A percentile compares a stretch with the other conserved stretches of the same genome.
These are phyloP conservation scores for Oscheius sp. DNA, from an alignment of 2,888 invertebrate genomes.

Conservation along the genomic window DNA sequence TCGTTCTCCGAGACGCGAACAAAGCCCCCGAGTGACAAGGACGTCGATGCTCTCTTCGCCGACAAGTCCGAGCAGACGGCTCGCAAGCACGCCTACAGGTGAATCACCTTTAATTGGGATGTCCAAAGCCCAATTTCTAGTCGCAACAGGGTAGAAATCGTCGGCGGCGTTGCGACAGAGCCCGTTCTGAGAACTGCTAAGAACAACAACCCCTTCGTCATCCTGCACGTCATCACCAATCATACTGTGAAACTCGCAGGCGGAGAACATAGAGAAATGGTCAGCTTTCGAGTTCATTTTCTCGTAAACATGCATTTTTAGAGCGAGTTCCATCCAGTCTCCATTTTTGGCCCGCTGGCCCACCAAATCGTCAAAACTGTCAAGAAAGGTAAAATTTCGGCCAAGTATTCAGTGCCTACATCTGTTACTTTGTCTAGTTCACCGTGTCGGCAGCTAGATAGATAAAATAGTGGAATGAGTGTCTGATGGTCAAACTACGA, in stretches of 20 bases:
- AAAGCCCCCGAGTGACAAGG: conserved; percentile 46
- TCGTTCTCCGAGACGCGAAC: conserved; percentile 39
- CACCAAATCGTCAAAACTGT: conserved; percentile 46
- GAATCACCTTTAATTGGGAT: background rate
- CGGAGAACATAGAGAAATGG: conserved; percentile 40
- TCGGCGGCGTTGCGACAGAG: conserved; percentile 64
- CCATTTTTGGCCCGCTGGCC: conserved; percentile 58
- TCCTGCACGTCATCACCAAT: conserved; percentile 67
- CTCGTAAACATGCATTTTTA: conserved; percentile 30
- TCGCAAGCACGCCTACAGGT: conserved; percentile 46
- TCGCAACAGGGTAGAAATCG: conserved; percentile 63
- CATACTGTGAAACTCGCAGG: conserved; percentile 37
- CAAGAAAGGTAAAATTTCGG: conserved; percentile 43
- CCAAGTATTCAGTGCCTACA: too few relatives aligned
- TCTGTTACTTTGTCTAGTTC: too few relatives aligned
- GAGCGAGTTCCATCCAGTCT: conserved; percentile 56
- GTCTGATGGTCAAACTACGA: too few relatives aligned
- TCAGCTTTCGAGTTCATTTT: conserved; percentile 3
- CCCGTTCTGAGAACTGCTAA: conserved; percentile 53
- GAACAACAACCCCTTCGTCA: conserved; percentile 55
- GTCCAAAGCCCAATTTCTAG: conserved; percentile 37
- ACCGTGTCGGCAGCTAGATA: background rate
- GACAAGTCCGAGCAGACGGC: conserved; percentile 41
- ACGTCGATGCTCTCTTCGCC: conserved; percentile 52
- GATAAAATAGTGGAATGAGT: too few relatives aligned